These are phyloP conservation scores for Electrona antarctica DNA, from an alignment of 2,113 vertebrate genomes.

Conservation along the genomic window DNA sequence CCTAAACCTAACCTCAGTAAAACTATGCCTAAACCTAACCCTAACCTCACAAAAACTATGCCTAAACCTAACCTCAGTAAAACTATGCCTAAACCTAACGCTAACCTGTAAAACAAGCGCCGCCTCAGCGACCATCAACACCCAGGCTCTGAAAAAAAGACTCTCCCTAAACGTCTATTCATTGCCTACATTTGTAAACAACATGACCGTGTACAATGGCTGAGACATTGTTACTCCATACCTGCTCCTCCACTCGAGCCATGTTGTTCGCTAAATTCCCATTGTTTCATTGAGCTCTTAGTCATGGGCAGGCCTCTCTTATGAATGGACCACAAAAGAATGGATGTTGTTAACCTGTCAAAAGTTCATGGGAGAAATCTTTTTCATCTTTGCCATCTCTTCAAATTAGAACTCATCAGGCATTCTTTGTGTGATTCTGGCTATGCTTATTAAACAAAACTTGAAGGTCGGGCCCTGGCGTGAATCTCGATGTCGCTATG, in stretches of 20 bases:
- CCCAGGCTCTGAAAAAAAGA: too few species aligned
- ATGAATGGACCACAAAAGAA: slow-evolving; percentile 46
- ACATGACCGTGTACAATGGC: slow-evolving; percentile 59
- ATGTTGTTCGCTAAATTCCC: slow-evolving; percentile 52
- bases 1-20: too few species aligned
- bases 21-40: too few species aligned
- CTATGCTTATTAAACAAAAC: slow-evolving; percentile 28
- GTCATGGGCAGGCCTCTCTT: slow-evolving; percentile 25
- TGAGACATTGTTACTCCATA: slow-evolving; percentile 49
- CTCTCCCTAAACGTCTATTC: slow-evolving; percentile 37
- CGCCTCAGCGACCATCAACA: too few species aligned
- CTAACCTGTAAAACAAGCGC: too few species aligned
- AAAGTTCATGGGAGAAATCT: slow-evolving; percentile 37
- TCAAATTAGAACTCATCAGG: slow-evolving; percentile 11
- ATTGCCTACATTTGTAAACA: slow-evolving; percentile 64
- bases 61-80: too few species aligned
- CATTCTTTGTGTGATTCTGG: slow-evolving; percentile 24
- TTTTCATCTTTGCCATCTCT: slow-evolving; percentile 20
- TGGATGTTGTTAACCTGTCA: slow-evolving; percentile 34
- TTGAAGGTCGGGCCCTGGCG: slow-evolving; percentile 49
- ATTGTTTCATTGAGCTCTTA: slow-evolving; percentile 65
- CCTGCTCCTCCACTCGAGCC: slow-evolving; percentile 38
- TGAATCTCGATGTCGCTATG: slow-evolving; percentile 56
- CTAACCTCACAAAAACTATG: too few species aligned
- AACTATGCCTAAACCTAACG: too few species aligned